phyloP scores from a whole-genome alignment of 2,113 vertebrate species.

The Eonycteris spelaea region DNA sequence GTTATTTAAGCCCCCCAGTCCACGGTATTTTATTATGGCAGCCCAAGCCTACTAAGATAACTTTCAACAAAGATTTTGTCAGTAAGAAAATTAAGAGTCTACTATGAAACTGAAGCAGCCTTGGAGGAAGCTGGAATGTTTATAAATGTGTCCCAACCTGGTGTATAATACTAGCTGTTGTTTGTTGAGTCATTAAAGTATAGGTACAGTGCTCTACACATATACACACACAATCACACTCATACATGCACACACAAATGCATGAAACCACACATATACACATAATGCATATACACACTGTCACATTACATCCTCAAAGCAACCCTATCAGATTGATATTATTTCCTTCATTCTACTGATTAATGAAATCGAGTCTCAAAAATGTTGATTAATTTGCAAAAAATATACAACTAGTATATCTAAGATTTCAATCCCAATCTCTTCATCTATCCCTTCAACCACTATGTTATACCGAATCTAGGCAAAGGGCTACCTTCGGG shows the following conservation, averaged over 20 bases:
- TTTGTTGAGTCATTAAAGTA: not conserved
- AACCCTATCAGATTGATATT: not conserved
- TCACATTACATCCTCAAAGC: not conserved
- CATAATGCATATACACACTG: not conserved
- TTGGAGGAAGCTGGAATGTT: not conserved
- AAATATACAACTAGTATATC: not conserved
- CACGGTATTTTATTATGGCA: not conserved
- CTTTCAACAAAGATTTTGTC: not conserved
- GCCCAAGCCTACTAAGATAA: not conserved
- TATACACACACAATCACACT: not conserved
- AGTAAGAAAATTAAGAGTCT: not conserved
- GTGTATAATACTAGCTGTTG: not conserved
- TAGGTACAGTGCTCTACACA: not conserved
- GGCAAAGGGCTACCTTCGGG: not conserved
- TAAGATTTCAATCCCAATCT: not conserved
- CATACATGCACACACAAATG: not conserved
- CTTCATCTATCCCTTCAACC: not conserved
- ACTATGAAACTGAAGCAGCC: not conserved
- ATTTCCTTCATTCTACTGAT: not conserved
- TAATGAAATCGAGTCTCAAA: not conserved
- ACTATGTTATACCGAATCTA: not conserved
- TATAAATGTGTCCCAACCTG: not conserved
- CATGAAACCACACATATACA: not conserved
- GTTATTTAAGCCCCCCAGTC: not conserved
- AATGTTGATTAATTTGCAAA: not conserved